Conservation (phyloP, 2,888 invertebrate species). For the Heliconius hortense region DNA sequence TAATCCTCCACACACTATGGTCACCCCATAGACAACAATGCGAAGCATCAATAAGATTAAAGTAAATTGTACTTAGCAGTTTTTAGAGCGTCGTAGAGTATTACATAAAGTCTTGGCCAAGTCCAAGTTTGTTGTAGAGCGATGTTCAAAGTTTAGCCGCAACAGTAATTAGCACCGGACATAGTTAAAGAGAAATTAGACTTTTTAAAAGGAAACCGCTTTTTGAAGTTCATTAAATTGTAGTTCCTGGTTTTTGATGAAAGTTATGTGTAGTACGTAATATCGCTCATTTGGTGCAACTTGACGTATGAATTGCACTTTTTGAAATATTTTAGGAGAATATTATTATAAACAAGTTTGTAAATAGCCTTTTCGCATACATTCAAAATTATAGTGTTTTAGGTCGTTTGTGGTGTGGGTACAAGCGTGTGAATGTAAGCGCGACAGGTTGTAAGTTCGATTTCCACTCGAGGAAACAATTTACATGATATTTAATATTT, state of each 20-base stretch:
- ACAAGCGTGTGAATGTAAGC: no score
- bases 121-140: slow-evolving; percentile 37
- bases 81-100: slow-evolving; percentile 42
- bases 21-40: slow-evolving; percentile 35
- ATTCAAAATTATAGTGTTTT: no score
- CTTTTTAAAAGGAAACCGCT: slow-evolving; percentile 29
- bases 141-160: slow-evolving; percentile 36
- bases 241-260: neutral
- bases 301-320: no score
- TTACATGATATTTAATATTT: no score
- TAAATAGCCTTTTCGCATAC: no score
- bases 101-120: slow-evolving; percentile 28
- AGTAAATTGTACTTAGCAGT: slow-evolving; percentile 46
- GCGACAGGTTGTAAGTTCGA: no score
- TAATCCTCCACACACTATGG: neutral
- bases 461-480: no score
- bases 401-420: no score
- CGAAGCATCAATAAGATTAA: slow-evolving; percentile 44
- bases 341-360: no score
- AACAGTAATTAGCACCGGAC: slow-evolving; percentile 36
- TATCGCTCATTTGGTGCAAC: no score
- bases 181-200: slow-evolving; percentile 32
- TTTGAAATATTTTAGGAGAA: no score
- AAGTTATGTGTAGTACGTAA: neutral
- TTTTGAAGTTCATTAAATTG: slow-evolving; percentile 27